Conservation (phyloP, 2,888 invertebrate genomes). For the Balanococcus diminutus region DNA sequence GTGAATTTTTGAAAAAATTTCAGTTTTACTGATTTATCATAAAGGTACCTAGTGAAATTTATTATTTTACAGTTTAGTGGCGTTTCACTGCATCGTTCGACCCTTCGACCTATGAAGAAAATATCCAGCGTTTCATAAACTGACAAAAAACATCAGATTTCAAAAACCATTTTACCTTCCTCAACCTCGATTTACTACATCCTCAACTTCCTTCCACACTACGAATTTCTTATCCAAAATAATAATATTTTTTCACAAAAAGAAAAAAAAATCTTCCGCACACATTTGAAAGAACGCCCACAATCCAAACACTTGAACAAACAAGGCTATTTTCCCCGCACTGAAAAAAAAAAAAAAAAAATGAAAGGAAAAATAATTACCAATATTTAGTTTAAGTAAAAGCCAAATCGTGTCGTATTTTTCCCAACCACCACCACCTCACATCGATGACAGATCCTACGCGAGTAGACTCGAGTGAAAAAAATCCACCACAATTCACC, state of each 20-base stretch:
- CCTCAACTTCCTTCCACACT: too few species aligned
- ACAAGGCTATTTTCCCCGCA: neutral
- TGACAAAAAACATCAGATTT: too few species aligned
- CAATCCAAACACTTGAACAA: neutral
- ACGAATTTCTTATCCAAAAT: too few species aligned
- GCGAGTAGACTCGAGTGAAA: neutral
- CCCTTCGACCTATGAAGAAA: too few species aligned
- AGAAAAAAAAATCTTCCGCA: neutral
- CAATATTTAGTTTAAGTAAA: conserved; percentile 25
- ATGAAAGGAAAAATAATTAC: neutral
- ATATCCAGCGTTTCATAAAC: too few species aligned
- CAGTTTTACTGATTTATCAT: too few species aligned
- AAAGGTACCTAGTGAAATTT: too few species aligned
- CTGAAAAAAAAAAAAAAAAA: neutral
- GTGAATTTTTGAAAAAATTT: too few species aligned
- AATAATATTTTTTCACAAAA: neutral
- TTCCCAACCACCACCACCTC: neutral
- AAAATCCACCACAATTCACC: neutral
- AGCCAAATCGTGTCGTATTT: conserved; percentile 25
- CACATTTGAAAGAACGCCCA: neutral
- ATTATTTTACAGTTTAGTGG: too few species aligned
- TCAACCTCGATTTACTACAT: too few species aligned
- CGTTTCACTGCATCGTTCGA: too few species aligned
- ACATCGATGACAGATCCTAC: neutral
- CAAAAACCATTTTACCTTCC: too few species aligned